Evolutionary conservation across 2,113 vertebrate genomes (phyloP).

Genomic region (Bubo blakistoni): DNA sequence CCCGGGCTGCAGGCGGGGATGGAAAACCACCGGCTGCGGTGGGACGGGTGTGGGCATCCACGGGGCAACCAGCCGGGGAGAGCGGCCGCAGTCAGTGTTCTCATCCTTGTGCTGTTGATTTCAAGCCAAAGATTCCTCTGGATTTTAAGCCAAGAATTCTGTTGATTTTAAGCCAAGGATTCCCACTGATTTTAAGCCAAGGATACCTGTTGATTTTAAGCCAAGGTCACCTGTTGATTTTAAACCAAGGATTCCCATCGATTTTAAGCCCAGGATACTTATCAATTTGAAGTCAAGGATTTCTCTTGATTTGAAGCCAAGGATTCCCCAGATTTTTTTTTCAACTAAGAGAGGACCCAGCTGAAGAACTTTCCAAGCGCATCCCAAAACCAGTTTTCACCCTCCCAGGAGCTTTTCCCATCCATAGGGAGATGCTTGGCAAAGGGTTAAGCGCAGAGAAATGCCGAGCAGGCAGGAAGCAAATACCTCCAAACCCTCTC

Average conservation of each 20-base stretch:
- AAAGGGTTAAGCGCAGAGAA: background rate
- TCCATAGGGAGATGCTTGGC: background rate
- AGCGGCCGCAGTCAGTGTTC: rapidly evolving
- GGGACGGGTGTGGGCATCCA: background rate
- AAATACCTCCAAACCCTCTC: background rate
- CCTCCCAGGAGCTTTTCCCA: background rate
- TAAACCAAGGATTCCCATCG: background rate
- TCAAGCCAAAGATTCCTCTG: background rate
- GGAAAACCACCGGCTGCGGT: background rate
- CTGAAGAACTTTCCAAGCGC: rapidly evolving
- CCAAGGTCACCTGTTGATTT: background rate
- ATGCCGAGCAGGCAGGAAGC: background rate
- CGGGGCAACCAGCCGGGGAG: background rate
- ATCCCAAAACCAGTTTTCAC: rapidly evolving
- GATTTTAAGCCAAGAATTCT: background rate
- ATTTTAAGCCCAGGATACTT: background rate
- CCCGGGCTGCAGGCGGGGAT: background rate
- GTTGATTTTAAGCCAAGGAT: background rate
- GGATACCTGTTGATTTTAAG: too few species aligned
- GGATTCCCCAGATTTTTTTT: background rate
- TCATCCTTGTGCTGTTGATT: background rate
- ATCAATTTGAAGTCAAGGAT: background rate
- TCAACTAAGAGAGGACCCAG: too few species aligned
- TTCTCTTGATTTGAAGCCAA: rapidly evolving
- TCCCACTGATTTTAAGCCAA: background rate